Evolutionary conservation across 30 jellyfish, hydroid and myxozoan genomes (phyloP), one percentile per base, ranked within the genome.

Genomic region (Aurelia sp.): DNA sequence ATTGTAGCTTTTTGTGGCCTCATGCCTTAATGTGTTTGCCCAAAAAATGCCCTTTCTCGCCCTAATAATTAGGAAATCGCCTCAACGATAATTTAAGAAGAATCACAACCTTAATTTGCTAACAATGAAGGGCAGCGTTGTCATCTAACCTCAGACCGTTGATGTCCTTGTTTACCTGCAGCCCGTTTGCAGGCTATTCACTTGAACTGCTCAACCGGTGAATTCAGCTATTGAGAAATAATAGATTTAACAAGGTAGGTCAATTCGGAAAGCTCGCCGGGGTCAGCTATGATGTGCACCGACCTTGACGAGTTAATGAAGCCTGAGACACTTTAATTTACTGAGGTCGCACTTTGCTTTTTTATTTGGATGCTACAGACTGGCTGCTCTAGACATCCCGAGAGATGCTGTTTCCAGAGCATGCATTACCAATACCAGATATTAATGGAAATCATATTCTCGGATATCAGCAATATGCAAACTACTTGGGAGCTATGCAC

Each of bases 91-190:
- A 81, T 81, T 67, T 35, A 78, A 0, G 65, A 38, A 69, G 84
- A 69, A 67, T 67, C 84, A 74, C 13, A 10, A 11, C 40, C 40
- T 67, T 67, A 67, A 81, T 81, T 67, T 52, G 84, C 70, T 41
- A 81, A 67, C 91, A 81, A 81, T 67, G 24, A 50, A 66, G 84
- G 74, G 76, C 74, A 57, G 3, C 59, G 92, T 82, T 82, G 92
- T 82, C 92, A 82, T 82, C 61, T 71, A 55, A 44, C 80, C 84
- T 82, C 92, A 82, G 69, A 59, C 30, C 63, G 72, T 57, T 47
- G 19, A 61, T 63, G 60, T 59, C 72, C 63, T 20, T 70, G 63
- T 57, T 60, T 82, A 82, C 92, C 92, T 10, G 89, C 51, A 40
- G 63, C 55, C 47, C n/a, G 80, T 64, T 13, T 82, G 63, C 80